These are phyloP conservation scores for Lophotriccus pileatus DNA, from an alignment of 2,797 vertebrate genomes.

Conservation along the genomic window DNA sequence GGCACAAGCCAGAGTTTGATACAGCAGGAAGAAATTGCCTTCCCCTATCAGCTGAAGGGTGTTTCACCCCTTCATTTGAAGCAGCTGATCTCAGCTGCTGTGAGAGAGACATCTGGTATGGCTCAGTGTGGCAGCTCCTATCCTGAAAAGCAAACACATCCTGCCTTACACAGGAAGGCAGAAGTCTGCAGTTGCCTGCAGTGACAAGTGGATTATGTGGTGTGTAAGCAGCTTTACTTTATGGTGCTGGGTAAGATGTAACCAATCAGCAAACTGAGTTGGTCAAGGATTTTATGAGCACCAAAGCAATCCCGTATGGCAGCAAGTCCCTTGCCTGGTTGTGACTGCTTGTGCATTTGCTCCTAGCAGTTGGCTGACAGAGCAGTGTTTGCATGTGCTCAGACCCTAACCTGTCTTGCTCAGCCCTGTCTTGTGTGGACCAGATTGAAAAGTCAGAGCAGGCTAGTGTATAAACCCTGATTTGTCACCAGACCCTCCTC, in stretches of 20 bases:
- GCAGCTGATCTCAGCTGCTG: slow-evolving; percentile 12
- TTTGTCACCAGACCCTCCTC: neutral
- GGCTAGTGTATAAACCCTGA: neutral
- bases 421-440: neutral
- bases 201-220: neutral
- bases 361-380: neutral
- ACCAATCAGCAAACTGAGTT: neutral
- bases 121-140: slow-evolving; percentile 11
- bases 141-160: slow-evolving; percentile 29
- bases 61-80: neutral
- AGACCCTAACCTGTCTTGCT: neutral
- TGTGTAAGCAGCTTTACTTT: slow-evolving; percentile 27
- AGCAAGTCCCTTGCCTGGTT: neutral
- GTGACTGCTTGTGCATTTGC: neutral
- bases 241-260: neutral
- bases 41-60: neutral
- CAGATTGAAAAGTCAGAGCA: neutral
- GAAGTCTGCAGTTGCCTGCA: neutral
- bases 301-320: neutral
- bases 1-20: neutral
- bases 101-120: slow-evolving; percentile 20
- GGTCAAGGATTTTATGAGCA: neutral
- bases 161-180: slow-evolving; percentile 11
- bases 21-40: neutral
- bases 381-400: neutral